These are phyloP conservation scores for Allolobophora icterica DNA, from an alignment of 2,888 invertebrate species.

Conservation along the genomic window DNA sequence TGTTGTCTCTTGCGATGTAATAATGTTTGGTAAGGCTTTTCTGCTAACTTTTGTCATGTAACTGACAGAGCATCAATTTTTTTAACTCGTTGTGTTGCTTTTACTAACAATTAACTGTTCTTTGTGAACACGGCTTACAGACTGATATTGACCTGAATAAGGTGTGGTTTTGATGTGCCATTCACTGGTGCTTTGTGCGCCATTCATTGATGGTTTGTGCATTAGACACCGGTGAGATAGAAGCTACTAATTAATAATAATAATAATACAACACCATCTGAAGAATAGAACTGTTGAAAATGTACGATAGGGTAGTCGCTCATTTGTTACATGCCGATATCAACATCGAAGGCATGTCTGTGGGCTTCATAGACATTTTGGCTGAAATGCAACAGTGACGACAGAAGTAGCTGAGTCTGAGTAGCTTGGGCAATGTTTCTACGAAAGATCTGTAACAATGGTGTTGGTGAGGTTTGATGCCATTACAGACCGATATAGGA, in stretches of 20 bases:
- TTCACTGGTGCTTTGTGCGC: no score
- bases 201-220: no score
- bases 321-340: no score
- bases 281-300: no score
- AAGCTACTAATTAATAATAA: no score
- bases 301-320: neutral
- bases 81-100: neutral
- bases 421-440: neutral
- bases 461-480: conserved; percentile 17
- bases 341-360: no score
- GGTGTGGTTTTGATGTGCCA: no score
- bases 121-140: no score
- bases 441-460: neutral
- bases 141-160: no score
- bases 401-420: neutral
- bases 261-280: no score
- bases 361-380: neutral
- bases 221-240: no score
- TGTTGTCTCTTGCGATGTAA: neutral
- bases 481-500: conserved; percentile 41
- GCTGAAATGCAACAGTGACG: neutral
- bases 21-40: neutral
- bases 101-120: neutral
- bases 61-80: no score
- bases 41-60: neutral